Percentiles rank a stretch among this genome's conserved stretches.
Conservation (phyloP, 1,140 invertebrate genomes). For the Euura lappo region DNA sequence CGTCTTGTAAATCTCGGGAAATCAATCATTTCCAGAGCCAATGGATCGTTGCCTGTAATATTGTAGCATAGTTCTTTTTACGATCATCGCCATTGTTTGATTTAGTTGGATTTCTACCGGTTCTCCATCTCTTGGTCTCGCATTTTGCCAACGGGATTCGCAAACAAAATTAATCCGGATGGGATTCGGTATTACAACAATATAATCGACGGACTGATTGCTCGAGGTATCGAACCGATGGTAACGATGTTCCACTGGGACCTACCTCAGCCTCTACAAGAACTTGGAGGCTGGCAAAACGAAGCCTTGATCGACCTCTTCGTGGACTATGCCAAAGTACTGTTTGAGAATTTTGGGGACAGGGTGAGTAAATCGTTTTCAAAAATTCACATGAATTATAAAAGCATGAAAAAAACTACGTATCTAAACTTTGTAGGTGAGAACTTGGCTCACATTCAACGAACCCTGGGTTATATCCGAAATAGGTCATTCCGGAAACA, state of each 20-base stretch:
- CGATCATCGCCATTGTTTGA: too few species aligned
- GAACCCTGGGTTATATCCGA: conserved; percentile 53
- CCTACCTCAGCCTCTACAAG: conserved; percentile 58
- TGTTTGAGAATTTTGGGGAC: conserved; percentile 39
- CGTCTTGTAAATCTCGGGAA: too few species aligned
- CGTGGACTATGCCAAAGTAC: conserved; percentile 31
- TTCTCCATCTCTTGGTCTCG: conserved; percentile 68
- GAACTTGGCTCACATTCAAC: conserved; percentile 63
- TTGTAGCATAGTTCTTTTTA: too few species aligned
- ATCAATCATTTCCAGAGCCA: too few species aligned
- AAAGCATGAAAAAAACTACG: conserved; percentile 14
- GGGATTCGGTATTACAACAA: conserved; percentile 68
- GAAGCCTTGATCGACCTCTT: conserved; percentile 28
- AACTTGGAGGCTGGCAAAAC: conserved; percentile 37
- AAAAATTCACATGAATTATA: conserved; percentile 7
- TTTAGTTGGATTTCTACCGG: conserved; percentile 49
- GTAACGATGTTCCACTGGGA: conserved; percentile 69
- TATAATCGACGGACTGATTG: conserved; percentile 65
- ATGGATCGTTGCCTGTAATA: too few species aligned
- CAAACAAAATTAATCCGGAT: conserved; percentile 54
- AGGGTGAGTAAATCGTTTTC: conserved; percentile 26
- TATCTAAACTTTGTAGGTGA: conserved; percentile 43
- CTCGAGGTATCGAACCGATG: conserved; percentile 61
- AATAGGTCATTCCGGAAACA: conserved; percentile 45
- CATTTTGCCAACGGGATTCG: conserved; percentile 59